These are phyloP conservation scores for Cabera pusaria DNA, from an alignment of 2,888 invertebrate species.

Conservation along the genomic window DNA sequence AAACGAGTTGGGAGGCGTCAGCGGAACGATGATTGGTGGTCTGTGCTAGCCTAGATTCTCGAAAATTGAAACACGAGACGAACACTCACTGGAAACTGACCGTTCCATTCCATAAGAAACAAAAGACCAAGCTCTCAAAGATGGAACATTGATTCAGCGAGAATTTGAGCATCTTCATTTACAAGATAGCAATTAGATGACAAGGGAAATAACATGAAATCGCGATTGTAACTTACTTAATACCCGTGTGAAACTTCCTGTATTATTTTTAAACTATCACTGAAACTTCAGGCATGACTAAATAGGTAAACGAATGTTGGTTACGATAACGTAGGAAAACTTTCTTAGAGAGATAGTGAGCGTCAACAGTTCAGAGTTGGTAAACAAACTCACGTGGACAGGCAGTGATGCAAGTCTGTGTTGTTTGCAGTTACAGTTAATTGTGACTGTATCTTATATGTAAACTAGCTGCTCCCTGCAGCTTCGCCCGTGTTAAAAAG, in stretches of 20 bases:
- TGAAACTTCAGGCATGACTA: constrained; percentile 7
- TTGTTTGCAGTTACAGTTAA: not conserved
- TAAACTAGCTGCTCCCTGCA: too few species aligned
- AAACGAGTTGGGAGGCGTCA: constrained; percentile 24
- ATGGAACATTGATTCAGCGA: constrained; percentile 11
- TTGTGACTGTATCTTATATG: not conserved
- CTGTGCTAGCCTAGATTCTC: constrained; percentile 24
- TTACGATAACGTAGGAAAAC: constrained; percentile 21
- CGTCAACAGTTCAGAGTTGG: constrained; percentile 17
- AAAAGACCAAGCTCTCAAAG: constrained; percentile 16
- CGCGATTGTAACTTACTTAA: constrained; percentile 2
- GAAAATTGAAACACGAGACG: constrained; percentile 25
- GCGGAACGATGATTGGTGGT: constrained; percentile 31
- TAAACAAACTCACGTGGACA: constrained; percentile 19
- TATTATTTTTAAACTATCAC: not conserved
- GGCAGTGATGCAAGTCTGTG: not conserved
- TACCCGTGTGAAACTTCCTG: constrained; percentile 16
- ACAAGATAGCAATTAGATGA: constrained; percentile 1
- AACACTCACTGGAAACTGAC: constrained; percentile 19
- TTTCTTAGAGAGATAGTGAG: constrained; percentile 19
- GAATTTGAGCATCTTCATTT: constrained; percentile 1
- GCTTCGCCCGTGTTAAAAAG: too few species aligned
- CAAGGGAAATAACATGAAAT: constrained; percentile 1
- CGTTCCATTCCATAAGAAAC: constrained; percentile 14
- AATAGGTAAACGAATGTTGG: constrained; percentile 4